phyloP scores from a whole-genome alignment of 2,113 vertebrate genomes.

The Pelusios castaneus region DNA sequence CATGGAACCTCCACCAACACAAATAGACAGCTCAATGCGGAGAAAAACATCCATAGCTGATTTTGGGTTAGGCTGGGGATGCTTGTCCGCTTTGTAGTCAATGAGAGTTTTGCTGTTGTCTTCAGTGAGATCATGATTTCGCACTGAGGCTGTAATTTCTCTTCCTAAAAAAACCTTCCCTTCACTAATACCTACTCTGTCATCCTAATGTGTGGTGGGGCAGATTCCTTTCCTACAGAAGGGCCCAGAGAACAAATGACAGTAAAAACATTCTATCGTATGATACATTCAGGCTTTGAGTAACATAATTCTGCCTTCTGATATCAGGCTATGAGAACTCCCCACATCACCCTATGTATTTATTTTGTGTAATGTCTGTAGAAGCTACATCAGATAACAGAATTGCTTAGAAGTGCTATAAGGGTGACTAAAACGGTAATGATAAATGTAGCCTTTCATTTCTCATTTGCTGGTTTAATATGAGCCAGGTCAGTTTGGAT shows the following conservation, averaged over 20 bases:
- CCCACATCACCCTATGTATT: background rate
- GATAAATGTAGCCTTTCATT: slow-evolving; percentile 33
- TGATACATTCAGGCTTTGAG: background rate
- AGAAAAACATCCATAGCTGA: background rate
- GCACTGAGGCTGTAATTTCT: slow-evolving; percentile 22
- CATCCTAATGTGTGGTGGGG: slow-evolving; percentile 15
- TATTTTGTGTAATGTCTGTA: slow-evolving; percentile 32
- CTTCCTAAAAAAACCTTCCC: slow-evolving; percentile 3
- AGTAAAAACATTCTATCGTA: slow-evolving; percentile 33
- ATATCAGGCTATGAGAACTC: background rate
- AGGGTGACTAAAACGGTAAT: slow-evolving; percentile 23
- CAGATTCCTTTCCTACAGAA: slow-evolving; percentile 19
- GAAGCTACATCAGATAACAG: background rate
- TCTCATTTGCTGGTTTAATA: slow-evolving; percentile 39
- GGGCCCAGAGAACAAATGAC: slow-evolving; percentile 30
- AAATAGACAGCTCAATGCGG: background rate
- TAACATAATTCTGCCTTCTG: slow-evolving; percentile 22
- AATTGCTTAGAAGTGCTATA: slow-evolving; percentile 42
- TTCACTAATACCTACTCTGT: background rate
- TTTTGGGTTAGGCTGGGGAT: background rate
- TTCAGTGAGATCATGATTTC: background rate
- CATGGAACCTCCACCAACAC: background rate
- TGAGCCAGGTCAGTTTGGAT: slow-evolving; percentile 16
- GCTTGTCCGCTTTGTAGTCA: background rate
- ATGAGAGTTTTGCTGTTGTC: background rate